These are phyloP conservation scores for Sylvia borin DNA, from an alignment of 2,797 vertebrate genomes.

Conservation along the genomic window DNA sequence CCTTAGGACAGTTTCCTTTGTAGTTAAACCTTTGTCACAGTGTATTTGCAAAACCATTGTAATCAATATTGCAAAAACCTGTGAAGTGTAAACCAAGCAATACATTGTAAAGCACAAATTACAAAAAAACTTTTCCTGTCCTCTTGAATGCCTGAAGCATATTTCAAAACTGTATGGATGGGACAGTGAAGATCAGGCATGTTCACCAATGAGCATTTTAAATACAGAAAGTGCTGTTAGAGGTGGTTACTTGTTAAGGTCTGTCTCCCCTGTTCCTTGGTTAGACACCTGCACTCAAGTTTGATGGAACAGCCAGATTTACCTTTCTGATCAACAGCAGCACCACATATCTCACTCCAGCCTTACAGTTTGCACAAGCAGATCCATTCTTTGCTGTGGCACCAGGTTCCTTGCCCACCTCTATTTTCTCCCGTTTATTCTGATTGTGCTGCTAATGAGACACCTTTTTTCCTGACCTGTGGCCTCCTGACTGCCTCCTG, in stretches of 20 bases:
- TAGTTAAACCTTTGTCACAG: not conserved
- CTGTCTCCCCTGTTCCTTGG: not conserved
- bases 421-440: not conserved
- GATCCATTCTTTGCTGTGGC: not conserved
- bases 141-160: not conserved
- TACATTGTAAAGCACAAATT: not conserved
- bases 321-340: not conserved
- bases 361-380: not conserved
- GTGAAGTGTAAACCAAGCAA: not conserved
- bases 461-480: constrained; percentile 17
- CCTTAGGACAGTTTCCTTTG: not conserved
- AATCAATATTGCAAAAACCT: not conserved
- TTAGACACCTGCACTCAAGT: not conserved
- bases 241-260: not conserved
- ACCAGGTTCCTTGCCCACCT: not conserved
- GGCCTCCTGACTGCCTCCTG: not conserved
- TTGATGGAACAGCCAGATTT: not conserved
- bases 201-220: not conserved
- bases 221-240: not conserved
- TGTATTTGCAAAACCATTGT: not conserved
- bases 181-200: not conserved
- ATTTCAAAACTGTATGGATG: not conserved
- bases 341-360: not conserved
- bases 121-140: not conserved
- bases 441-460: constrained; percentile 40